These are phyloP conservation scores for Hipparchia sbordonii DNA, from an alignment of 2,888 invertebrate genomes.

Conservation along the genomic window DNA sequence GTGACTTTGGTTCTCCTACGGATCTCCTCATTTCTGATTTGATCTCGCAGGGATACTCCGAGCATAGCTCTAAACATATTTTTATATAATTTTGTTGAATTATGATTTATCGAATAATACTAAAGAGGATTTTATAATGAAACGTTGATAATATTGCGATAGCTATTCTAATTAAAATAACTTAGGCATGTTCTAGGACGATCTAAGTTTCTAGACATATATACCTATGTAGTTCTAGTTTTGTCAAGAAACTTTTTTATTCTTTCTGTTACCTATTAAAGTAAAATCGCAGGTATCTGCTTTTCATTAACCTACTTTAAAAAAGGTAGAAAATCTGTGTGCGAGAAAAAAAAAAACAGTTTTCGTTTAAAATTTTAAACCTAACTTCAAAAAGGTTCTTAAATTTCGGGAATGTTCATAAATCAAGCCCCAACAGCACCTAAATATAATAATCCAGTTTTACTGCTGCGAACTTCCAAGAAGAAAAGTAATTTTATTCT, in stretches of 20 bases:
- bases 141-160: too few species aligned
- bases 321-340: background rate
- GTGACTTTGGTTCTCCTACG: too few species aligned
- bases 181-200: too few species aligned
- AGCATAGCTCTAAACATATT: too few species aligned
- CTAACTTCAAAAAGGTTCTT: background rate
- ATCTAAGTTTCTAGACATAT: background rate
- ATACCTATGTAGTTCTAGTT: background rate
- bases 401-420: conserved; percentile 10
- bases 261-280: background rate
- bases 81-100: too few species aligned
- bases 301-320: background rate
- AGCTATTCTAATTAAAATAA: too few species aligned
- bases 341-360: background rate
- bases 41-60: too few species aligned
- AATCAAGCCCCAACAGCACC: conserved; percentile 19
- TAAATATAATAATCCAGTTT: conserved; percentile 30
- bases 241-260: background rate
- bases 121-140: too few species aligned
- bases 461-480: conserved; percentile 25
- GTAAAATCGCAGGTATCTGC: background rate
- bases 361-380: background rate
- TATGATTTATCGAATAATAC: too few species aligned
- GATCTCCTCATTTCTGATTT: too few species aligned
- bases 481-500: conserved; percentile 28